These are phyloP conservation scores for Apotomis capreana DNA, from an alignment of 2,888 invertebrate genomes.

Conservation along the genomic window DNA sequence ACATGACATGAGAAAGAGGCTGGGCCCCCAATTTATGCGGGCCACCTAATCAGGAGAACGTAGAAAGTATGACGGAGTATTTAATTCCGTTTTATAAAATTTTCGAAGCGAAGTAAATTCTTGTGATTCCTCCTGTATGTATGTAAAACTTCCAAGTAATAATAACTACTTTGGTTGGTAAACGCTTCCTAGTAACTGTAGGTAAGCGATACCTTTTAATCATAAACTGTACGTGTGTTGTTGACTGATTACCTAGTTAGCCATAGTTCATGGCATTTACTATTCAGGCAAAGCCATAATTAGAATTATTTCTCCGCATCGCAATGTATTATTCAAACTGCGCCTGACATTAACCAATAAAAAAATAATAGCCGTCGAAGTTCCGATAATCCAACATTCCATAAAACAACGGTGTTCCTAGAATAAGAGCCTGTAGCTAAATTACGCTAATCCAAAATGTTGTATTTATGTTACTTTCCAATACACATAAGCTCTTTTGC, in stretches of 20 bases:
- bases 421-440: not conserved
- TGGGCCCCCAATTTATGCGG: no score
- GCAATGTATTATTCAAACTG: slow-evolving; percentile 18
- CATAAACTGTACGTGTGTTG: not conserved
- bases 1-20: no score
- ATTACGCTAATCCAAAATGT: not conserved
- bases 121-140: no score
- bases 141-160: not conserved
- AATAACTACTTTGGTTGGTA: not conserved
- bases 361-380: slow-evolving; percentile 15
- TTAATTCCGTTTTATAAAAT: no score
- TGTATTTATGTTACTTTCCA: not conserved
- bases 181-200: not conserved
- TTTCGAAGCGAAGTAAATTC: no score
- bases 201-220: not conserved
- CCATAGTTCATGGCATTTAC: not conserved
- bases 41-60: no score
- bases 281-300: slow-evolving; percentile 5
- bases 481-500: not conserved
- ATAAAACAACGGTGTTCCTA: slow-evolving; percentile 29
- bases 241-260: not conserved
- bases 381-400: slow-evolving; percentile 30
- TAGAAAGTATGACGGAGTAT: no score
- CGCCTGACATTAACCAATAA: slow-evolving; percentile 10
- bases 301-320: slow-evolving; percentile 8